Evolutionary conservation across 2,797 vertebrate genomes (phyloP).

Genomic region (Chiloscyllium punctatum): DNA sequence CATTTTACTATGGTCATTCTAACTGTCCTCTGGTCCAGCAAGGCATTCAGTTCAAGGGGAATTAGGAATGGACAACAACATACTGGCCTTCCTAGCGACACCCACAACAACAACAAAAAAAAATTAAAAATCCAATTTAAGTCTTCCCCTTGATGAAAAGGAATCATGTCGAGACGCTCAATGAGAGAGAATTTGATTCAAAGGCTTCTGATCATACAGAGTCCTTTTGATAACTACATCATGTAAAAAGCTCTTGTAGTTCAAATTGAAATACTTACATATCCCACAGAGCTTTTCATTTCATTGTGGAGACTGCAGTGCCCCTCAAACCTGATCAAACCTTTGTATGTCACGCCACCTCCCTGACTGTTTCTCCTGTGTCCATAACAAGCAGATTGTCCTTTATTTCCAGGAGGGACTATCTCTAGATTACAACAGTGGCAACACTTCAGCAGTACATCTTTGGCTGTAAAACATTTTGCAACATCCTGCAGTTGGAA

Average conservation of each 20-base stretch:
- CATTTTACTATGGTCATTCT: too few relatives aligned
- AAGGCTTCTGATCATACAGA: background rate
- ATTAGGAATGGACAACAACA: too few relatives aligned
- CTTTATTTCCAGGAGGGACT: background rate
- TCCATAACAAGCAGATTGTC: too few relatives aligned
- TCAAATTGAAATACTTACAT: constrained; percentile 4
- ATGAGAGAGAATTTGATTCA: background rate
- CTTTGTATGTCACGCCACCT: background rate
- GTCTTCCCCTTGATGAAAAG: background rate
- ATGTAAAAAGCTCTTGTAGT: background rate
- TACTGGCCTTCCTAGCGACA: too few relatives aligned
- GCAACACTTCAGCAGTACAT: background rate
- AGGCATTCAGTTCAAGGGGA: too few relatives aligned
- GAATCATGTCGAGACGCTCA: background rate
- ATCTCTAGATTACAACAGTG: background rate
- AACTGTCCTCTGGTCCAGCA: too few relatives aligned
- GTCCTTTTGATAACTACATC: constrained; percentile 16
- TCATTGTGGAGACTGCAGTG: background rate
- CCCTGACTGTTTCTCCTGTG: too few relatives aligned
- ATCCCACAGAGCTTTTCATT: constrained; percentile 21
- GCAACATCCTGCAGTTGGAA: background rate
- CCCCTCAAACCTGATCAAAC: background rate
- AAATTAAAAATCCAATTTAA: background rate
- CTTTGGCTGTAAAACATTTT: background rate
- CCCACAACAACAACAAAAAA: too few relatives aligned